Evolutionary conservation across 2,113 vertebrate genomes (phyloP), one percentile per base, ranked within the genome.

Genomic region (Chloroceryle aenea): DNA sequence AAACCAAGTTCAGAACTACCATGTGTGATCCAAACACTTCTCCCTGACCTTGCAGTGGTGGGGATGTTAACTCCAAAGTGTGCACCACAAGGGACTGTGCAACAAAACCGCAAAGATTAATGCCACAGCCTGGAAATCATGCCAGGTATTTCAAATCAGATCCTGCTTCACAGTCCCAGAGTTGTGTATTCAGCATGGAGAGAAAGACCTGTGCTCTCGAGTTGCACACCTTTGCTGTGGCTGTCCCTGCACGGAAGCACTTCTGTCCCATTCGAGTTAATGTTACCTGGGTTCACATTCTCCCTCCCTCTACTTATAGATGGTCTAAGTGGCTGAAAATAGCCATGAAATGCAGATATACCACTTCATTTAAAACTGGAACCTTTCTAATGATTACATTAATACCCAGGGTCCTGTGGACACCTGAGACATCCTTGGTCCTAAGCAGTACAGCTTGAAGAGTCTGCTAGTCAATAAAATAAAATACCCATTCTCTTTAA

Each of bases 401-500:
- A 98, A 97, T 97, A 98, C 95, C 90, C 91, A 95, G 91, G 87
- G 80, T 96, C 90, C 38, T 81, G 59, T 96, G 95, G 97, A 98
- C 98, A 97, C 97, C 97, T 97, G 98, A 98, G 97, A 98, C 93
- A 79, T 97, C 92, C 93, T 95, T 22, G 66, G 97, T 97, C 97
- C 97, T 97, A 94, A 97, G 97, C 97, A 98, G 95, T 97, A 86
- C 96, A 98, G 97, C 95, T 97, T 97, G 94, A 97, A 98, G 97
- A 98, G 97, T 95, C 77, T 3, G 38, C 95, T 97, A 98, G 98
- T 98, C 98, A 98, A 98, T 98, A 98, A 98, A 98, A 98, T 98
- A 98, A 98, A 98, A 98, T 98, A 98, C 98, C 97, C 98, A 97
- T 98, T 98, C 98, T 98, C 98, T 98, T 98, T 98, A 98, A 99